Conservation (phyloP, 2,797 vertebrate genomes). For the Sardinella longiceps region DNA sequence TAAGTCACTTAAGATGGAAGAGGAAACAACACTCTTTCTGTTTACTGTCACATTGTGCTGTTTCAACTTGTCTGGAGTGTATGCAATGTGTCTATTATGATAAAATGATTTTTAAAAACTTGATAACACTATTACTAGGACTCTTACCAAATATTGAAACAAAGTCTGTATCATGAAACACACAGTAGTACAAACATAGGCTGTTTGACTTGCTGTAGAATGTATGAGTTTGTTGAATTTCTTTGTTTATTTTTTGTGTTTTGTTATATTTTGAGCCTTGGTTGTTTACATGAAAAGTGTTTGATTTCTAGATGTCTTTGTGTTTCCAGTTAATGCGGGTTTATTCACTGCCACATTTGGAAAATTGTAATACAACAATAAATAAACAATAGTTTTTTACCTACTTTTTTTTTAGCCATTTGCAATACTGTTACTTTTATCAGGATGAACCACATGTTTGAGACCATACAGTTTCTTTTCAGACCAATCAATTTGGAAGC, state of each 20-base stretch:
- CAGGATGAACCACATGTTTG: too few relatives aligned
- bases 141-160: slow-evolving; percentile 71
- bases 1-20: slow-evolving; percentile 66
- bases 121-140: slow-evolving; percentile 66
- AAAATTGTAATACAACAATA: slow-evolving; percentile 88
- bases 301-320: slow-evolving; percentile 72
- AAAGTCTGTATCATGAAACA: slow-evolving; percentile 49
- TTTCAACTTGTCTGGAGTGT: slow-evolving; percentile 59
- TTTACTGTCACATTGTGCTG: slow-evolving; percentile 65
- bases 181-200: slow-evolving; percentile 11
- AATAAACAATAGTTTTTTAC: slow-evolving; percentile 99
- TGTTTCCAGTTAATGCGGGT: slow-evolving; percentile 83
- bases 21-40: slow-evolving; percentile 63
- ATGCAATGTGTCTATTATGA: slow-evolving; percentile 48
- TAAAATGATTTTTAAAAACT: slow-evolving; percentile 64
- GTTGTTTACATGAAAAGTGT: slow-evolving; percentile 74
- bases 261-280: slow-evolving; percentile 83
- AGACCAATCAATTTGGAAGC: background rate
- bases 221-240: slow-evolving; percentile 40
- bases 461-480: background rate
- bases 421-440: background rate
- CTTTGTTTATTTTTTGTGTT: slow-evolving; percentile 63
- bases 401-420: slow-evolving; percentile 67
- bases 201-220: slow-evolving; percentile 16
- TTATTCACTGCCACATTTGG: slow-evolving; percentile 92